Evolutionary conservation across 30 jellyfish, hydroid and myxozoan species (phyloP), one percentile per base, ranked within the genome.

Genomic region (Pelagia noctiluca): DNA sequence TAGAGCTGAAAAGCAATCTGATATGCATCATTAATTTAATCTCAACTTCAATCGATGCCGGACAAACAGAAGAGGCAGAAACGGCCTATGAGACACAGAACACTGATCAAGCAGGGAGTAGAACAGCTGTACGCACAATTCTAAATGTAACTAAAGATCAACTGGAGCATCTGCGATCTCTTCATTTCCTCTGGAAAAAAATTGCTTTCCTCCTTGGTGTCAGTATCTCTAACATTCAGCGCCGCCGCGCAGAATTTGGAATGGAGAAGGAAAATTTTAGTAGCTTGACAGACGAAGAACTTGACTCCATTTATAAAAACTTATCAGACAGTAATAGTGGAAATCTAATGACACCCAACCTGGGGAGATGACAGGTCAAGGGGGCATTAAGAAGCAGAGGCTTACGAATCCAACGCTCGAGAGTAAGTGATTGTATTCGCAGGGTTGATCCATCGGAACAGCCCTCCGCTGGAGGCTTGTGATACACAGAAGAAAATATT

Each of bases 341-440:
- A 42, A 42, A 42, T 42, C 16, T 42, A 42, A 16, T 8, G 57
- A 42, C 57, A 42, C 57, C 57, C 8, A 42, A 42, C 16, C 57
- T 42, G 8, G 57, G 57, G 57, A 42, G 57, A 16, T 16, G 57
- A 42, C 57, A 69, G 29, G 4, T 66, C 18, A 24, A 10, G 62
- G 80, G 80, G 8, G 80, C 80, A 8, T 33, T 66, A 33, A 66
- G 80, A 23, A 33, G 67, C 18, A 8, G 80, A 3, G 80, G 71
- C 16, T 24, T 66, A 24, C 18, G 65, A 10, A 12, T 66, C 8
- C 80, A 66, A 23, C 26, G 80, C 8, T 66, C 71, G 80, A 4
- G 80, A 28, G 80, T 66, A 16, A 28, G 80, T 19, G 33, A 66
- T 3, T 66, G 62, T 10, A 28, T 66, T 3, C 24, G 80, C 62